Conservation (phyloP, 2,797 vertebrate species). For the Alexandromys oeconomus region DNA sequence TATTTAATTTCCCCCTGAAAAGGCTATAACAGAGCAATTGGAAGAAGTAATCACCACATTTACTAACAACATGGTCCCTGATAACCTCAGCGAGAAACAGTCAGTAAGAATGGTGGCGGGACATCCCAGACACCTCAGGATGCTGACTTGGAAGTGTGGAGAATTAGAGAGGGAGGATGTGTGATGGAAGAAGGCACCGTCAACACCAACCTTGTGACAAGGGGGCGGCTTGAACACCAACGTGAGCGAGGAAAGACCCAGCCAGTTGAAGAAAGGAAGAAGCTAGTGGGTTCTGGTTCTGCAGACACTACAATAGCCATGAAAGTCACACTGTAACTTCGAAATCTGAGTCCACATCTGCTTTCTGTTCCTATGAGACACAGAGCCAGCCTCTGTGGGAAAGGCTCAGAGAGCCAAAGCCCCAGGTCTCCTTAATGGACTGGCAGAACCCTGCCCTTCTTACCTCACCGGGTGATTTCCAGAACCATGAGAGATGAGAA, state of each 20-base stretch:
- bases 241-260: accelerated
- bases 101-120: too few relatives aligned
- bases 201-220: not conserved
- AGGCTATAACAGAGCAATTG: not conserved
- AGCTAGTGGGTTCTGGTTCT: not conserved
- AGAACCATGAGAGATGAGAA: not conserved
- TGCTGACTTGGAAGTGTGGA: not conserved
- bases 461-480: accelerated
- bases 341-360: not conserved
- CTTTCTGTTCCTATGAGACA: not conserved
- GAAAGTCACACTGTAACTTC: not conserved
- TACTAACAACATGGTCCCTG: not conserved
- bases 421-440: not conserved
- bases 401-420: not conserved
- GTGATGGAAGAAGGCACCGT: too few relatives aligned
- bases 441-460: accelerated
- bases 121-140: not conserved
- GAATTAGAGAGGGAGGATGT: accelerated
- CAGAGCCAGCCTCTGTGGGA: not conserved
- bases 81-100: not conserved
- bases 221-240: accelerated
- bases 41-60: too few relatives aligned
- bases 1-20: not conserved
- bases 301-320: too few relatives aligned
- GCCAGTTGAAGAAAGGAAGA: not conserved